Base-by-base conservation (phyloP, 1,140 invertebrate species). In the Plodia interpunctella region DNA sequence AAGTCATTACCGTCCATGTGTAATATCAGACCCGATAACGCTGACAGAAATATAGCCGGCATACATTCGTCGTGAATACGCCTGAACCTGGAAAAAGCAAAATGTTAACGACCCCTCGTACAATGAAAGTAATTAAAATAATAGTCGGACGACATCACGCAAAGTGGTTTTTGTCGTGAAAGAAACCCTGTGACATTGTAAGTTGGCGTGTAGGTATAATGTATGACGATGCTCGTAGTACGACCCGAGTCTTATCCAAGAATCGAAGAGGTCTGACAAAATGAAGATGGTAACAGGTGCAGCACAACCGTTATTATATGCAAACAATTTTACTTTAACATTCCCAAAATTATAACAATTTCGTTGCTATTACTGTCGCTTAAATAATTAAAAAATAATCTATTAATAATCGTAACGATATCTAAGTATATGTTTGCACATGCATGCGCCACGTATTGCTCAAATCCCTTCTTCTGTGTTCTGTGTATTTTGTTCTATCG, bases 71-170 rank as follows among this genome's bases (percentile, higher is more conserved):
- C 71, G 61, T 68, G 66, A 70, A 80, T 81, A 72, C 70, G 72
- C 72, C 68, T 72, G 68, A 73, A 72, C 64, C 72, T 74, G 63
- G 66, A 78, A 76, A 25, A 73, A 66, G 75, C 66, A 63, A 72
- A 78, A 75, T 70, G 66, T 63, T 72, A 83, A 78, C 80, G 70
- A 77, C 74, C 74, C 67, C 64, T 53, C 69, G 59, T 74, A 79
- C 79, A 81, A 76, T 77, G 74, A 78, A 82, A 77, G 76, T 85
- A 85, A 87, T 87, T 85, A 87, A 87, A 87, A 85, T 83, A 85
- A 85, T 85, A 83, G 79, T 80, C 69, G 59, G 64, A 70, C 71
- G 66, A 78, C 76, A 75, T 79, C 84, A 87, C 80, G 84, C 82
- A 58, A 87, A 73, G 70, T 74, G 65, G 56, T 83, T 79, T 73